These are phyloP conservation scores for Bimastos eiseni DNA, from an alignment of 2,888 invertebrate genomes.

Conservation along the genomic window DNA sequence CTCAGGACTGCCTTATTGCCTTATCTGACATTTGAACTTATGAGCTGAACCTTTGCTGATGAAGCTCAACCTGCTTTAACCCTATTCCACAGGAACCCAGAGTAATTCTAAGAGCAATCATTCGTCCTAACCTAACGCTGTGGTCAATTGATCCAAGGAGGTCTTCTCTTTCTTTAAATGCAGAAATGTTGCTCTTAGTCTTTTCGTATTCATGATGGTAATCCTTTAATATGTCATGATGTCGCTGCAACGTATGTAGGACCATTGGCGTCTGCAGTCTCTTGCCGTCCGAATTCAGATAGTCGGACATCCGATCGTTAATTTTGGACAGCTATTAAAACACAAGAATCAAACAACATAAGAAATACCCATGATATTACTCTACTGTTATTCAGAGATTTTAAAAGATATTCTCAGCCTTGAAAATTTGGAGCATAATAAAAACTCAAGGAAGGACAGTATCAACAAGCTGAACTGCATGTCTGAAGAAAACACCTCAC, in stretches of 20 bases:
- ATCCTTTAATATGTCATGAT: slow-evolving; percentile 90
- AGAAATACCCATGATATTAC: neutral
- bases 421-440: too few species aligned
- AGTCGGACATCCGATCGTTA: slow-evolving; percentile 64
- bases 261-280: slow-evolving; percentile 72
- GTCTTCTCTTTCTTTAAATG: slow-evolving; percentile 81
- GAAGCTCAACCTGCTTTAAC: neutral
- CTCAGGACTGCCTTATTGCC: neutral
- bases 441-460: too few species aligned
- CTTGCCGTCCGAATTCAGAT: slow-evolving; percentile 54
- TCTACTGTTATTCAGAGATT: too few species aligned
- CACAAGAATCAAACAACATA: slow-evolving; percentile 19
- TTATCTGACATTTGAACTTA: neutral
- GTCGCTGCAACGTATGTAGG: slow-evolving; percentile 89
- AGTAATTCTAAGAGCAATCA: neutral
- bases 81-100: neutral
- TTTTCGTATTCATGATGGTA: slow-evolving; percentile 88
- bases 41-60: neutral
- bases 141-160: slow-evolving; percentile 69
- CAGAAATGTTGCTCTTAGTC: slow-evolving; percentile 72
- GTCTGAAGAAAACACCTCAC: too few species aligned
- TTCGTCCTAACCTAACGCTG: neutral
- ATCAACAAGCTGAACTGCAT: too few species aligned
- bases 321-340: slow-evolving; percentile 76
- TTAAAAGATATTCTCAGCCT: too few species aligned